phyloP scores from a whole-genome alignment of 2,797 vertebrate genomes.

The Protosalanx chinensis region DNA sequence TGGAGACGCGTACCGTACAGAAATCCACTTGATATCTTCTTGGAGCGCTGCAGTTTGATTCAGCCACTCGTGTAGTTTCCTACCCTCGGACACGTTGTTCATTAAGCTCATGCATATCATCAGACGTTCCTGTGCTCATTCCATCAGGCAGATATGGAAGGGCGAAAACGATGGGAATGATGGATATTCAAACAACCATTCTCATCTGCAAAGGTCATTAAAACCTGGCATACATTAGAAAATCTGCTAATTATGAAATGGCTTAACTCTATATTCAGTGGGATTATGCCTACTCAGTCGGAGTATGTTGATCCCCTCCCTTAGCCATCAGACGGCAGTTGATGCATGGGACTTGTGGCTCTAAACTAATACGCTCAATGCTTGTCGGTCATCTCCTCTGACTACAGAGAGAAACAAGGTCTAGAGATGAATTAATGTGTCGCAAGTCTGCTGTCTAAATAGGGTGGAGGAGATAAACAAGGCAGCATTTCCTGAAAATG shows the following conservation, averaged over 20 bases:
- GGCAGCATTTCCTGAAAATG: not conserved
- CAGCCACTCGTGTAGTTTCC: conserved; percentile 61
- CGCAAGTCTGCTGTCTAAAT: not conserved
- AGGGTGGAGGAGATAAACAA: not conserved
- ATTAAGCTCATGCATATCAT: conserved; percentile 76
- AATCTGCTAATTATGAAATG: conserved; percentile 80
- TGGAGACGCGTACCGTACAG: conserved; percentile 72
- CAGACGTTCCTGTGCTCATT: conserved; percentile 63
- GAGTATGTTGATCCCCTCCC: conserved; percentile 72
- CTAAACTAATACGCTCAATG: conserved; percentile 68
- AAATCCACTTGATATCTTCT: conserved; percentile 71
- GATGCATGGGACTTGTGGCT: conserved; percentile 72
- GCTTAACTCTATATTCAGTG: conserved; percentile 76
- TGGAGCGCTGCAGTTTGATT: conserved; percentile 71
- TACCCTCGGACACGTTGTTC: conserved; percentile 50
- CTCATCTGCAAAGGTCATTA: conserved; percentile 79
- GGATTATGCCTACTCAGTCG: conserved; percentile 77
- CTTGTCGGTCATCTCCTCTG: conserved; percentile 75
- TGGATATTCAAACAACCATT: conserved; percentile 75
- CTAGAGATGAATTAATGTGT: conserved; percentile 33
- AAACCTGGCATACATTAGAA: conserved; percentile 75
- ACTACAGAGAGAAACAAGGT: conserved; percentile 61
- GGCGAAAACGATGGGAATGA: conserved; percentile 72
- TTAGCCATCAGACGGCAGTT: conserved; percentile 66
- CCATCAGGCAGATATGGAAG: conserved; percentile 69